Evolutionary conservation across 2,888 invertebrate genomes (phyloP).

Genomic region (Lasioglossum calceatum): DNA sequence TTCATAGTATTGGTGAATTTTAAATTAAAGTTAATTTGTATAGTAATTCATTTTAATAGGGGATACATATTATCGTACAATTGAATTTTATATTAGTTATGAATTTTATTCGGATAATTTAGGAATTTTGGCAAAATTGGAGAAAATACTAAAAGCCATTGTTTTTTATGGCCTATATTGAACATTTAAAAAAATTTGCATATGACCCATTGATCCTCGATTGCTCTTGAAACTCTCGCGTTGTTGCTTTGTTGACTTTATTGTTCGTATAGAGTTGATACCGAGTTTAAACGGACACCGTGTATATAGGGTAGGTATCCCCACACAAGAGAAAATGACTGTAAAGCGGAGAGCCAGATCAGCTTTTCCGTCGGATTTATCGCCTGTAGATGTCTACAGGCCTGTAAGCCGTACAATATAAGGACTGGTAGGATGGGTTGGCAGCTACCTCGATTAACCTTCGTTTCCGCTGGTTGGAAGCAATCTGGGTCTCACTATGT

Average conservation of each 20-base stretch:
- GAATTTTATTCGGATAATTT: no score
- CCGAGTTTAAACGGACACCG: background rate
- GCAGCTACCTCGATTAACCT: conserved; percentile 60
- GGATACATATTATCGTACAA: no score
- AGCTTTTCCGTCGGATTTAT: conserved; percentile 56
- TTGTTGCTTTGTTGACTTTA: no score
- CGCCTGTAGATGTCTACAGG: conserved; percentile 47
- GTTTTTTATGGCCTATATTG: no score
- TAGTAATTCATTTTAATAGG: background rate
- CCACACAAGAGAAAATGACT: conserved; percentile 43
- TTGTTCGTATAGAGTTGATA: background rate
- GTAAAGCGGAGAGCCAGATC: conserved; percentile 64
- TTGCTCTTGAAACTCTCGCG: background rate
- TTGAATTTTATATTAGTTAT: no score
- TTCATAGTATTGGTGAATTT: background rate
- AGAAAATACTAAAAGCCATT: no score
- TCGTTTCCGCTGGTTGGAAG: conserved; percentile 45
- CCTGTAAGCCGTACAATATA: conserved; percentile 28
- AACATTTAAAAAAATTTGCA: no score
- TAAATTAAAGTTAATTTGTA: background rate
- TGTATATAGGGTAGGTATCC: background rate
- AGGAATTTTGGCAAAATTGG: no score
- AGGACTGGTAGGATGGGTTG: conserved; percentile 31
- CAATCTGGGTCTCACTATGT: conserved; percentile 45
- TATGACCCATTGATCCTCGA: background rate